Evolutionary conservation across 2,888 invertebrate genomes (phyloP).

Genomic region (Ephialtes manifestator): DNA sequence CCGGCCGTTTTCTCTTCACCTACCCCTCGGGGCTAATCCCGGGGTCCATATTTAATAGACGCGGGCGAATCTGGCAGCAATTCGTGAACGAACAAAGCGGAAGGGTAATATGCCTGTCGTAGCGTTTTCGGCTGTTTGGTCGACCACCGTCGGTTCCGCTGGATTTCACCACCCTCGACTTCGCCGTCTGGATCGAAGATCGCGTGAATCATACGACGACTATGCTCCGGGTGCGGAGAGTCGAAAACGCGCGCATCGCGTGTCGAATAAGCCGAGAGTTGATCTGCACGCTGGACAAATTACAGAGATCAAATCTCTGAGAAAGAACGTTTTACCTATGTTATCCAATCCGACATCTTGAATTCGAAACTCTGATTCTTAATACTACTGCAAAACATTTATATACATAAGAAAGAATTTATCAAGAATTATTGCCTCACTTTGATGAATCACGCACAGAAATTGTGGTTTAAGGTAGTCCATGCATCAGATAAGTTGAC

Average conservation of each 20-base stretch:
- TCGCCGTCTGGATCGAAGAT: conserved; percentile 41
- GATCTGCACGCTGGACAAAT: conserved; percentile 51
- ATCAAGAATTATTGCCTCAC: conserved; percentile 20
- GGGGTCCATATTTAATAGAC: conserved; percentile 80
- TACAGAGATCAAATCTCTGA: conserved; percentile 58
- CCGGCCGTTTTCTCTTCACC: conserved; percentile 16
- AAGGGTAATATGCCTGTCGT: conserved; percentile 29
- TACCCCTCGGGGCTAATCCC: conserved; percentile 58
- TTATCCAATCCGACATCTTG: conserved; percentile 34
- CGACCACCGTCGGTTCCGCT: conserved; percentile 5
- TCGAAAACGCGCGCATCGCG: conserved; percentile 67
- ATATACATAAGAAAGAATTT: background rate
- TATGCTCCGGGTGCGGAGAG: conserved; percentile 13
- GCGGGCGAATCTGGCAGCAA: conserved; percentile 46
- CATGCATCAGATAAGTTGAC: too few relatives aligned
- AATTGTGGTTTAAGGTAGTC: conserved; percentile 4
- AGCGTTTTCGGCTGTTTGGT: conserved; percentile 21
- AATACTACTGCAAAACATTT: conserved; percentile 20
- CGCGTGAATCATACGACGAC: conserved; percentile 57
- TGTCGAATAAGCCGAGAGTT: conserved; percentile 55
- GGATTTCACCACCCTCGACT: conserved; percentile 33
- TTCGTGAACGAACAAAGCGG: conserved; percentile 54
- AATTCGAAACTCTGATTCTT: background rate
- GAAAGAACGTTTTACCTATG: conserved; percentile 10
- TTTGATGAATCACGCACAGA: conserved; percentile 9